phyloP scores from a whole-genome alignment of 2,113 vertebrate species.

The Eolophus roseicapilla region DNA sequence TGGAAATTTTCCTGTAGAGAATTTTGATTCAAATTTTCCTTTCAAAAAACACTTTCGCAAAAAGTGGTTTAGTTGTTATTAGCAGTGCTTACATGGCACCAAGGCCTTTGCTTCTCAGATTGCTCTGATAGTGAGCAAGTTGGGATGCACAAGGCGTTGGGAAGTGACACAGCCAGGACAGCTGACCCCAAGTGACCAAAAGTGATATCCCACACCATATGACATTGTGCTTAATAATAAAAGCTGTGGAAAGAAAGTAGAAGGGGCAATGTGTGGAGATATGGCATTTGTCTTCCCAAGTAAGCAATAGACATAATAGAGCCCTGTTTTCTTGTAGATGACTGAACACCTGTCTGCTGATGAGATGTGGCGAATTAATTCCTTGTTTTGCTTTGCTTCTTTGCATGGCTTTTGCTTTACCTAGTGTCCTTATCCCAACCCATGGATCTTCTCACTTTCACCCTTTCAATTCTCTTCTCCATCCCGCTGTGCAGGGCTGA shows the following conservation, averaged over 20 bases:
- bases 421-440: neutral
- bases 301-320: rapidly evolving
- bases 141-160: neutral
- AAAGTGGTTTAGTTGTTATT: neutral
- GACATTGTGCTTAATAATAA: neutral
- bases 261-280: neutral
- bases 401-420: neutral
- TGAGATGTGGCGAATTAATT: neutral
- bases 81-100: neutral
- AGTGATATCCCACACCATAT: neutral
- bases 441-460: neutral
- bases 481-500: neutral
- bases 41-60: neutral
- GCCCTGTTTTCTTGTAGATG: neutral
- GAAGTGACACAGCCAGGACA: neutral
- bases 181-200: neutral
- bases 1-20: neutral
- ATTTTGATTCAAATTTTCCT: neutral
- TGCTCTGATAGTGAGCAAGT: rapidly evolving
- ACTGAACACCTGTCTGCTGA: neutral
- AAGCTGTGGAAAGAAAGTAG: neutral
- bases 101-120: neutral
- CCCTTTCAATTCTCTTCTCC: neutral
- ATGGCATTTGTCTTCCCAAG: neutral
- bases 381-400: neutral